phyloP scores from a whole-genome alignment of 2,797 vertebrate genomes.

The Acrossocheilus wenchowensis region DNA sequence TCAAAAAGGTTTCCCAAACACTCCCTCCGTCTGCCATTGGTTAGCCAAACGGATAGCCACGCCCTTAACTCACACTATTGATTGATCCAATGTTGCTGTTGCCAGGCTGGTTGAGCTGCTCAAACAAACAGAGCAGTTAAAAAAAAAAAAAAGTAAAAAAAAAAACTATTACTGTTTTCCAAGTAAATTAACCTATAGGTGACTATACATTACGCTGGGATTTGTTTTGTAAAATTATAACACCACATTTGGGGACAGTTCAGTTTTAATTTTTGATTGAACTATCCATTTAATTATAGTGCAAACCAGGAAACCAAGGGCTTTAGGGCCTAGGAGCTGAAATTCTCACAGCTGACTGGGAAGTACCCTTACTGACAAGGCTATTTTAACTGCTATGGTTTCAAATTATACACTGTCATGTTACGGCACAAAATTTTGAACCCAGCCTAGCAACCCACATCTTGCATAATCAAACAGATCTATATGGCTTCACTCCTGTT shows the following conservation, averaged over 20 bases:
- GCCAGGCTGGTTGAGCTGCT: neutral
- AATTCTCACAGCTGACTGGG: neutral
- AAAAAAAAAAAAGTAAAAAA: too few relatives aligned
- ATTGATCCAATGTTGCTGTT: neutral
- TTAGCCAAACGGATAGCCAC: neutral
- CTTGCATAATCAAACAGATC: constrained; percentile 18
- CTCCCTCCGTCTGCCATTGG: neutral
- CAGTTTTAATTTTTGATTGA: neutral
- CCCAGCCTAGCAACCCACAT: constrained; percentile 10
- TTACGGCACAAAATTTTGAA: neutral
- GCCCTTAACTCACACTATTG: neutral
- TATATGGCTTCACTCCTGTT: neutral
- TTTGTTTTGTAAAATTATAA: neutral
- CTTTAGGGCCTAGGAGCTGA: neutral
- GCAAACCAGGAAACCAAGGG: neutral
- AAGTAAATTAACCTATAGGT: neutral
- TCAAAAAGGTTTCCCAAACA: neutral
- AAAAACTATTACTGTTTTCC: neutral
- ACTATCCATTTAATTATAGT: neutral
- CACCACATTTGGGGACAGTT: neutral
- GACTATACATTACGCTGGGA: neutral
- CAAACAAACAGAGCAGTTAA: neutral
- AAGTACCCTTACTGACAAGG: neutral
- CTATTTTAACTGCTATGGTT: constrained; percentile 10
- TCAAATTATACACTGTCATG: constrained; percentile 24